These are phyloP conservation scores for Dysmachus trigonus DNA, from an alignment of 2,888 invertebrate species.

Conservation along the genomic window DNA sequence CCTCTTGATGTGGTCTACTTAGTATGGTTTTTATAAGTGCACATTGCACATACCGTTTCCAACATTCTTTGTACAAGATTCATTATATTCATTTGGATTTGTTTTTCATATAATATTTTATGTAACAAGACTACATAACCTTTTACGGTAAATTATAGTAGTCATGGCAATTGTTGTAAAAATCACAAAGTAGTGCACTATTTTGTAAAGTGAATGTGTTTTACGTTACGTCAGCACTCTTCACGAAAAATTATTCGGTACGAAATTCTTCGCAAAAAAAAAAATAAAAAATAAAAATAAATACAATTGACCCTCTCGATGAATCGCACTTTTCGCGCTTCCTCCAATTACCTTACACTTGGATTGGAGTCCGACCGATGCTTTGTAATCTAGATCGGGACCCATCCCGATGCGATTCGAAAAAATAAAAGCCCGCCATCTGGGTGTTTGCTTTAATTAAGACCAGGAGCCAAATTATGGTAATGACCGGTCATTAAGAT, in stretches of 20 bases:
- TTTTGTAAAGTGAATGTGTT: background rate
- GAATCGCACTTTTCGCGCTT: background rate
- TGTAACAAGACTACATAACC: background rate
- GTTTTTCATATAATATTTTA: too few species aligned
- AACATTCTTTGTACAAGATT: background rate
- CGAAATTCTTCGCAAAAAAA: background rate
- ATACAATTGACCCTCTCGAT: background rate
- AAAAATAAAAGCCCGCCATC: background rate
- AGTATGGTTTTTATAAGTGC: background rate
- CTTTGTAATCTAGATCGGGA: background rate
- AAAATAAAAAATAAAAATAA: too few species aligned
- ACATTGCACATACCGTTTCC: too few species aligned
- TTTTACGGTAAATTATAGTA: background rate
- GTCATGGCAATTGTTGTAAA: background rate
- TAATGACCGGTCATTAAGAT: slow-evolving; percentile 44
- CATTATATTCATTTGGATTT: background rate
- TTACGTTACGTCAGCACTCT: background rate
- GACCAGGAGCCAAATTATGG: slow-evolving; percentile 46
- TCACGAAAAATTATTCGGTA: background rate
- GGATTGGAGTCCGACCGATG: background rate
- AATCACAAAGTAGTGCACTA: background rate
- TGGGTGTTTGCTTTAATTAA: slow-evolving; percentile 42
- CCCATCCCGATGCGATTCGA: background rate
- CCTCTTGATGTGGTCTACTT: background rate
- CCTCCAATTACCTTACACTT: slow-evolving; percentile 1